These are phyloP conservation scores for Lacerta agilis DNA, from an alignment of 2,797 vertebrate species.

Conservation along the genomic window DNA sequence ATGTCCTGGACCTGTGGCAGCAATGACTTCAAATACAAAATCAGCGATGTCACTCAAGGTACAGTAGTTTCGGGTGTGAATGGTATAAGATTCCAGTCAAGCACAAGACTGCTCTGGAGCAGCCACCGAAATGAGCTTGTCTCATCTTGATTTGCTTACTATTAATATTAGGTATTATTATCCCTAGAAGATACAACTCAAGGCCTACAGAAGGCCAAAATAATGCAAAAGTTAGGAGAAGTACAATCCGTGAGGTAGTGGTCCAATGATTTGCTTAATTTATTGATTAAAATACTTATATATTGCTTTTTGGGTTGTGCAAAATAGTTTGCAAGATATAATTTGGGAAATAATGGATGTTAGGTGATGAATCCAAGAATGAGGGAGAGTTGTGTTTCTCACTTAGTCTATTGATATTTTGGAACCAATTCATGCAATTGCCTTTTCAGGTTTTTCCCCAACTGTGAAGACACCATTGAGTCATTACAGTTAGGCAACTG, in stretches of 20 bases:
- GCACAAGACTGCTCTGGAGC: neutral
- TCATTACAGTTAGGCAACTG: neutral
- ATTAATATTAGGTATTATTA: neutral
- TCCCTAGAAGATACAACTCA: no score
- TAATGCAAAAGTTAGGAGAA: neutral
- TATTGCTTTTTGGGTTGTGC: neutral
- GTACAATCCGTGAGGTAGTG: no score
- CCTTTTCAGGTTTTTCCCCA: neutral
- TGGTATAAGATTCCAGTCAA: neutral
- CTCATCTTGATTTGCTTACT: neutral
- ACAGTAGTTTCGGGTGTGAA: neutral
- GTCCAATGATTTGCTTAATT: neutral
- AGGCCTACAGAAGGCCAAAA: neutral
- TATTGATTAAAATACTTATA: neutral
- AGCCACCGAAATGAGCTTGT: neutral
- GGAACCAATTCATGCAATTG: neutral
- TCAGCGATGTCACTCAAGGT: slow-evolving; percentile 94
- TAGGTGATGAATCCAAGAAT: neutral
- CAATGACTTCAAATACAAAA: slow-evolving; percentile 89
- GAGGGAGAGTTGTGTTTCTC: neutral
- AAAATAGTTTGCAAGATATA: neutral
- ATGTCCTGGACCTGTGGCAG: slow-evolving; percentile 96
- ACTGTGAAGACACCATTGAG: neutral
- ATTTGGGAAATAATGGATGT: neutral
- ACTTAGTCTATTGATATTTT: neutral